Evolutionary conservation across 2,797 vertebrate genomes (phyloP), one percentile per base, ranked within the genome.

Genomic region (Lutjanus campechanus): DNA sequence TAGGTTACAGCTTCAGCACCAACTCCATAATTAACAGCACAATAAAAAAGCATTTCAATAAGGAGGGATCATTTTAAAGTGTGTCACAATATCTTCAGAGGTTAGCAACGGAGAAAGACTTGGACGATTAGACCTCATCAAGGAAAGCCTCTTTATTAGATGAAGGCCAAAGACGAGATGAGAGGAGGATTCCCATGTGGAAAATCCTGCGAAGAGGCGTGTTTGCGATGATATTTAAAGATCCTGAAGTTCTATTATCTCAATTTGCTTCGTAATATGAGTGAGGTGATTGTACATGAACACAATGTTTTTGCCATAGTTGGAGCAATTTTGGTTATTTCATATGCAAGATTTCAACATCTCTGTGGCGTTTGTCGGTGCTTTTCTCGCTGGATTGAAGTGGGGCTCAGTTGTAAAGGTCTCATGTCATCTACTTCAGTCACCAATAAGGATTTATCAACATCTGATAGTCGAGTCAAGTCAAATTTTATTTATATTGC

Each of bases 21-120:
- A 53, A 44, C 44, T 25, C 56, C 4, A 56, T 29, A 56, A 66
- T 62, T 69, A 69, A 61, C 15, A 63, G 7, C 47, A 72, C 40
- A 72, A 79, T 73, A 73, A 63, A 71, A 29, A 9, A 81, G 20
- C 8, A 44, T 53, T 85, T 58, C 4, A 50, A 44, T 46, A 44
- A 64, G 61, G 29, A 51, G 41, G 11, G 51, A 51, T 62, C 12
- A 65, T 70, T 74, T 69, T 3, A 74, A 63, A 59, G 41, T 47
- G 19, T 67, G 19, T 16, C 19, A 61, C 50, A 65, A 11, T 49
- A n/a, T 65, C 22, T 58, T 51, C n/a, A 41, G 19, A 70, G 67
- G 62, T 58, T 50, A 36, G 71, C 22, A 29, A 49, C 8, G 9
- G 19, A 75, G 47, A 62, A 16, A 25, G 19, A 46, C 41, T 15